A percentile compares a stretch with the other conserved stretches of the same genome.
Conservation (phyloP, 2,797 vertebrate species). For the Anniella stebbinsi region DNA sequence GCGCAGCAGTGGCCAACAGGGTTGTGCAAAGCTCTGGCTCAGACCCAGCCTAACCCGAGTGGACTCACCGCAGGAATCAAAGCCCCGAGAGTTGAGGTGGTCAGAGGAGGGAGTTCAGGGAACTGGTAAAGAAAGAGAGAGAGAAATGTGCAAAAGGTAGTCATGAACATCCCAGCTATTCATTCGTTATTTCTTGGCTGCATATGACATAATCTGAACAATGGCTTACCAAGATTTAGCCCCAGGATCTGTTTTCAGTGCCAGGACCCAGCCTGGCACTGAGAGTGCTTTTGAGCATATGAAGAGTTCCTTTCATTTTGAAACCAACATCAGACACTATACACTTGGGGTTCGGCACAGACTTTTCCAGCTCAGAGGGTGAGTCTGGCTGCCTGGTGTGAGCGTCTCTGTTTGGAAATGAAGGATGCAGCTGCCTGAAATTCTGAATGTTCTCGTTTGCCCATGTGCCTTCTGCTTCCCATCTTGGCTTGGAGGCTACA, state of each 20-base stretch:
- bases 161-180: fast-evolving
- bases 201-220: too few relatives aligned
- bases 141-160: fast-evolving
- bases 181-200: background rate
- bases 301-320: background rate
- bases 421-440: background rate
- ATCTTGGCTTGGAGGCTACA: background rate
- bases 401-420: background rate
- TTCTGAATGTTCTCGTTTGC: background rate
- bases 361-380: background rate
- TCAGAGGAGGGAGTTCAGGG: slow-evolving; percentile 76
- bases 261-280: background rate
- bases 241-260: background rate
- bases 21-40: too few relatives aligned
- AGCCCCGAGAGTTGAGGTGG: slow-evolving; percentile 69
- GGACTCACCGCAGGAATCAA: slow-evolving; percentile 73
- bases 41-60: background rate
- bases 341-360: background rate
- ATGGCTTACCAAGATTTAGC: background rate
- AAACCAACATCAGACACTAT: background rate
- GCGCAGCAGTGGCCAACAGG: background rate
- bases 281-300: background rate
- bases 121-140: slow-evolving; percentile 61
- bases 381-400: background rate
- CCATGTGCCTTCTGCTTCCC: background rate